Evolutionary conservation across 1,140 invertebrate genomes (phyloP), one percentile per base, ranked within the genome.

Genomic region (Amyelois transitella): DNA sequence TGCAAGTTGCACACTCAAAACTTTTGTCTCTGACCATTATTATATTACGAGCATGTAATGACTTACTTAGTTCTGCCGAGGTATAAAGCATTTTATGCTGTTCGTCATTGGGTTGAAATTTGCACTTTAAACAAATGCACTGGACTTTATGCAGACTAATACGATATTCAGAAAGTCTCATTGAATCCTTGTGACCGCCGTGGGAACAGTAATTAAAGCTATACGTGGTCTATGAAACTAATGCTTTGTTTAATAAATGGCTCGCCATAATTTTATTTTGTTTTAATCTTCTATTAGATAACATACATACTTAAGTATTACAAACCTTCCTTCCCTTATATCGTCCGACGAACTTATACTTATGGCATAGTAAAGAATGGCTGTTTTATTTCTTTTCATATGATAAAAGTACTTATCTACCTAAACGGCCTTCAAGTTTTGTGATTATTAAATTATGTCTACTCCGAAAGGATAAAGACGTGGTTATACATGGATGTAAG

Each of bases 121-220:
- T 38, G 32, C 12, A 38, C n/a, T 14, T 38, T 38, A 38, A 12
- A 3, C 32, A 2, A 38, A 14, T 38, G 32, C 32, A 38, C 17
- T 38, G 32, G 32, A 38, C 32, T 12, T 6, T 38, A 6, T 10
- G 4, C 25, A 7, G 25, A 19, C 49, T 51, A 51, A 51, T 51
- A 25, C 49, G 49, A 10, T 51, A 28, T 51, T 51, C 49, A 51
- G 49, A 51, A 28, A 51, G 49, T 32, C 18, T 51, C 49, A 51
- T 51, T 51, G 49, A 32, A 51, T 21, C 25, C 49, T 51, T 51
- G 49, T 51, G 32, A 51, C 49, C 25, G 28, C 12, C 49, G 20
- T 38, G 49, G 28, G 49, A 17, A 10, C 14, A n/a, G 49, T 51
- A 51, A 51, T 51, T 51, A 51, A 38, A 38, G 32, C 32, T 38